A percentile compares a stretch with the other conserved stretches of the same genome.
phyloP scores from a whole-genome alignment of 1,140 invertebrate genomes.

The Drosophila athabasca region DNA sequence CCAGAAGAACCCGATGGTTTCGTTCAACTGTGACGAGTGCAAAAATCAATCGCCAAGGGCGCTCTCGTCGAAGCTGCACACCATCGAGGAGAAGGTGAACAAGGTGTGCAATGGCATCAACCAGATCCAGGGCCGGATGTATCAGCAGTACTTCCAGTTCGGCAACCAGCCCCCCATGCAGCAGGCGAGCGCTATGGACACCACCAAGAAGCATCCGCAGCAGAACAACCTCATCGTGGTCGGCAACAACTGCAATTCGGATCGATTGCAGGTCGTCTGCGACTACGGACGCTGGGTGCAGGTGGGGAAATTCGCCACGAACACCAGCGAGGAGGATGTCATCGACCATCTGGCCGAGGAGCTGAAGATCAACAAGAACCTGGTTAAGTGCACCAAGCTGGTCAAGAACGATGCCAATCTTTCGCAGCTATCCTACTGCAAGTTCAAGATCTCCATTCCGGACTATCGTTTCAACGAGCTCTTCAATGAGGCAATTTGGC shows the following conservation, averaged over 20 bases:
- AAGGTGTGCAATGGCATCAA: slow-evolving; percentile 80
- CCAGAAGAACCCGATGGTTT: slow-evolving; percentile 78
- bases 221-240: slow-evolving; percentile 80
- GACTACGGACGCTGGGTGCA: slow-evolving; percentile 82
- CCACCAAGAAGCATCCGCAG: slow-evolving; percentile 70
- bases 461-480: slow-evolving; percentile 83
- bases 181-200: slow-evolving; percentile 54
- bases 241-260: slow-evolving; percentile 82
- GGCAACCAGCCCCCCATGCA: slow-evolving; percentile 64
- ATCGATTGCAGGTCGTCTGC: slow-evolving; percentile 81
- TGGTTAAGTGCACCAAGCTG: slow-evolving; percentile 81
- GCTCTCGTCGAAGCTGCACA: slow-evolving; percentile 69
- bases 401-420: slow-evolving; percentile 81
- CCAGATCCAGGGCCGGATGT: slow-evolving; percentile 82
- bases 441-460: slow-evolving; percentile 82
- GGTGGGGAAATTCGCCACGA: slow-evolving; percentile 80
- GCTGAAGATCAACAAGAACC: slow-evolving; percentile 80
- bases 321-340: slow-evolving; percentile 80
- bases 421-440: slow-evolving; percentile 79
- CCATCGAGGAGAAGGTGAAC: slow-evolving; percentile 81
- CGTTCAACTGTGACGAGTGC: slow-evolving; percentile 80
- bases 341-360: slow-evolving; percentile 79
- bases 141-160: slow-evolving; percentile 81
- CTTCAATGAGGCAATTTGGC: slow-evolving; percentile 83
- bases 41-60: slow-evolving; percentile 76